Evolutionary conservation across 2,113 vertebrate species (phyloP).

Genomic region (Falco punctatus): DNA sequence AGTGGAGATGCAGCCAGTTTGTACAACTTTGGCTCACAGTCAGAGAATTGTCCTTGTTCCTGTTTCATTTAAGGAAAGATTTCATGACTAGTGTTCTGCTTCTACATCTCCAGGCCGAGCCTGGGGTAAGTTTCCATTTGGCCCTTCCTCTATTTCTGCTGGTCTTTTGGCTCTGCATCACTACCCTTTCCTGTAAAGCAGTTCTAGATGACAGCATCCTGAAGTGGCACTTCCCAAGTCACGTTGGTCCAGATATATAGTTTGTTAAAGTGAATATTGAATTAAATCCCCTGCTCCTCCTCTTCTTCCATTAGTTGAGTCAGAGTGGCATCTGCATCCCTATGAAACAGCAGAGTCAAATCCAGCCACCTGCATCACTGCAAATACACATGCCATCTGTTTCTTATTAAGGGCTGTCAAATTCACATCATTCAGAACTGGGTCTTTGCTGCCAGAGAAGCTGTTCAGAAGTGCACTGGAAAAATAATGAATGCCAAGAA

Average conservation of each 20-base stretch:
- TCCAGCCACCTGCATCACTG: constrained; percentile 2
- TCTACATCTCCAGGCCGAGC: background rate
- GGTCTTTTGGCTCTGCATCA: background rate
- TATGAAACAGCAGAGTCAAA: constrained; percentile 1
- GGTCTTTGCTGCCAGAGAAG: background rate
- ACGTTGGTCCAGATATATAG: background rate
- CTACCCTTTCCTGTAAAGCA: background rate
- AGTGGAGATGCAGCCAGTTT: background rate
- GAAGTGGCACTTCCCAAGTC: background rate
- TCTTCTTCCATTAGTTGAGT: background rate
- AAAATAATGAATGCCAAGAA: constrained; percentile 19
- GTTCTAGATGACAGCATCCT: background rate
- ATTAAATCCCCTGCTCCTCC: background rate
- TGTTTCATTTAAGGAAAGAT: background rate
- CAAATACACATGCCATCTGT: constrained; percentile 18
- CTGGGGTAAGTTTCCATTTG: background rate
- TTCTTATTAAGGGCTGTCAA: constrained; percentile 44
- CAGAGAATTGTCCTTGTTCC: background rate
- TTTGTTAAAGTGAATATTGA: background rate
- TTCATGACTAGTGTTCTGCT: background rate
- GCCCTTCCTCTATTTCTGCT: background rate
- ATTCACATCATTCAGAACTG: background rate
- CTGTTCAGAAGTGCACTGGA: background rate
- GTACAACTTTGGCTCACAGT: background rate
- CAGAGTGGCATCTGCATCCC: background rate